Evolutionary conservation across 2,797 vertebrate genomes (phyloP).

Genomic region (Bradypodion ventrale): DNA sequence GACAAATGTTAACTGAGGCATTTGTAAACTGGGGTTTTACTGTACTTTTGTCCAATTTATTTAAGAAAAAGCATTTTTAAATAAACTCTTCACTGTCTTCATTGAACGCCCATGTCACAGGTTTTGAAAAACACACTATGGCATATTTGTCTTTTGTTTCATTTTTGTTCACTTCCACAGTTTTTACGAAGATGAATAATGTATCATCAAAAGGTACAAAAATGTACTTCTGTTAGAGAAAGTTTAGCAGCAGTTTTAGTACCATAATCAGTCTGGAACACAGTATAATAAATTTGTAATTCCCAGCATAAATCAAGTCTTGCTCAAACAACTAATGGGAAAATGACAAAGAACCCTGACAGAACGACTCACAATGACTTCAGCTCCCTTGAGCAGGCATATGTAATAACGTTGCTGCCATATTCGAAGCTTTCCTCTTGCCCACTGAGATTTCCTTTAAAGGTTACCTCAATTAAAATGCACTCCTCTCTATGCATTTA

Average conservation of each 20-base stretch:
- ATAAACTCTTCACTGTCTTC: background rate
- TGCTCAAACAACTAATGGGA: slow-evolving; percentile 15
- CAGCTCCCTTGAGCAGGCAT: slow-evolving; percentile 9
- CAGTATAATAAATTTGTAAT: background rate
- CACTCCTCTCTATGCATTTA: slow-evolving; percentile 1
- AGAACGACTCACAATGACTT: slow-evolving; percentile 11
- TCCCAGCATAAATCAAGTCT: background rate
- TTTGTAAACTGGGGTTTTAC: no score
- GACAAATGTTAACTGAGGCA: no score
- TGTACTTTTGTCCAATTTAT: no score
- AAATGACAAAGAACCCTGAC: slow-evolving; percentile 26
- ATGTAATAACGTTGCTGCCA: background rate
- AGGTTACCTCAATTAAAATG: slow-evolving; percentile 48
- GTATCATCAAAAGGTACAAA: background rate
- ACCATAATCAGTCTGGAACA: slow-evolving; percentile 10
- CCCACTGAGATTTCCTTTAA: slow-evolving; percentile 40
- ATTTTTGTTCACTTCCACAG: background rate
- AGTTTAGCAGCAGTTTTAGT: background rate
- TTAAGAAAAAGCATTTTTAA: no score
- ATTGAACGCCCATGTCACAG: background rate
- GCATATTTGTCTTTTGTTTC: background rate
- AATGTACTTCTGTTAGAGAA: background rate
- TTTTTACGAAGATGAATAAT: slow-evolving; percentile 3
- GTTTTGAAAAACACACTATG: background rate
- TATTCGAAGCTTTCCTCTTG: slow-evolving; percentile 29